Conservation (phyloP, 2,797 vertebrate species). For the Dermochelys coriacea region DNA sequence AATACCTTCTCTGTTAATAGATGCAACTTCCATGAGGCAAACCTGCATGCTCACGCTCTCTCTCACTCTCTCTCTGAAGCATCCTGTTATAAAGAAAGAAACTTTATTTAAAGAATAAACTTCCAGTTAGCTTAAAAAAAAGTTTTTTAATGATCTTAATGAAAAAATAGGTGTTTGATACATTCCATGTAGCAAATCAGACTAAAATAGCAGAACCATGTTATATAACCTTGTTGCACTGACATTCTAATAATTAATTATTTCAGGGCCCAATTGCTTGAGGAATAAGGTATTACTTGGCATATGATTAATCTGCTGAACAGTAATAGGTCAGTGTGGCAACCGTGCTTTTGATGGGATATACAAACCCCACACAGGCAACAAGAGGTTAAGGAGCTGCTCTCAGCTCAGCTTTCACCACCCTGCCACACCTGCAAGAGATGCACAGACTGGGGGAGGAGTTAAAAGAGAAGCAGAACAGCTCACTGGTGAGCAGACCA, state of each 20-base stretch:
- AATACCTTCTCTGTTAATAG: neutral
- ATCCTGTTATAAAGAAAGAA: neutral
- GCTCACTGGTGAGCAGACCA: too few relatives aligned
- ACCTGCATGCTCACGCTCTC: neutral
- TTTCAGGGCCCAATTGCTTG: neutral
- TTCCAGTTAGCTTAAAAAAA: neutral
- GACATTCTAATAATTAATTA: neutral
- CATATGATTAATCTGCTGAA: rapidly evolving
- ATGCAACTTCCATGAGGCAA: neutral
- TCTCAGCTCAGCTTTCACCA: too few relatives aligned
- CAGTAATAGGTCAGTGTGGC: rapidly evolving
- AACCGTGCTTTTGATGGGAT: neutral
- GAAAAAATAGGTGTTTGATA: neutral
- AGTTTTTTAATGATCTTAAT: neutral
- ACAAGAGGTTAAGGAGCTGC: too few relatives aligned
- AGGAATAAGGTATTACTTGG: neutral
- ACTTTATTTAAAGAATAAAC: neutral
- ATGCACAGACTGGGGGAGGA: too few relatives aligned
- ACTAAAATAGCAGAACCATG: neutral
- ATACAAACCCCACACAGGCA: too few relatives aligned
- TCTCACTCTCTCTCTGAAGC: neutral
- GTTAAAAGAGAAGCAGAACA: too few relatives aligned
- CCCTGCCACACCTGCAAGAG: too few relatives aligned
- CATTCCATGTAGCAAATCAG: neutral
- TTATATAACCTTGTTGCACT: neutral